phyloP scores from a whole-genome alignment of 1,140 invertebrate species.

The Paramacrobiotus metropolitanus region DNA sequence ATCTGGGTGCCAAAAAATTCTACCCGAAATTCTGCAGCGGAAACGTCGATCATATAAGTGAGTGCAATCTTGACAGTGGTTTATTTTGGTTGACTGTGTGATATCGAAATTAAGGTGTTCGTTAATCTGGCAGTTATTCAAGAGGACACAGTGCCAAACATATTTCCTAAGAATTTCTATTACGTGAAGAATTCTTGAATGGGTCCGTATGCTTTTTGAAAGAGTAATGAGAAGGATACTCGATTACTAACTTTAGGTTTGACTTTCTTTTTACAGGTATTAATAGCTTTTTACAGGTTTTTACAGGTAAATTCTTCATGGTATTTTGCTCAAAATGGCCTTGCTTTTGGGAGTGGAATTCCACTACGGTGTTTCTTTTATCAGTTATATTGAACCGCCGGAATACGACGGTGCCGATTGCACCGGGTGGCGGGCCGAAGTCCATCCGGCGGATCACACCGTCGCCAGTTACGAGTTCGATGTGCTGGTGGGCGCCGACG shows the following conservation, averaged over 20 bases:
- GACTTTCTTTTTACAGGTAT: conserved; percentile 12
- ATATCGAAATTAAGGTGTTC: too few species aligned
- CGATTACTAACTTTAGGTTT: too few species aligned
- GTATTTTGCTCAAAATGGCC: conserved; percentile 49
- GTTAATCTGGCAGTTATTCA: too few species aligned
- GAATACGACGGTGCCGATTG: conserved; percentile 37
- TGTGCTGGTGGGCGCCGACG: conserved; percentile 83
- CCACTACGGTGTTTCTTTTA: conserved; percentile 73
- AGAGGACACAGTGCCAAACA: too few species aligned
- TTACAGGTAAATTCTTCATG: conserved; percentile 16
- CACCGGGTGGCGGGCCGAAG: conserved; percentile 61
- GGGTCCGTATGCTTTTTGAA: too few species aligned
- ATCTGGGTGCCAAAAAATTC: conserved; percentile 90
- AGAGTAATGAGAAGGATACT: too few species aligned
- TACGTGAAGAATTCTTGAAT: too few species aligned
- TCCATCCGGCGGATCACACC: conserved; percentile 56
- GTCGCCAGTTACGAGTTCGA: conserved; percentile 87
- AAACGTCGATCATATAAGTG: conserved; percentile 87
- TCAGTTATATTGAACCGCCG: conserved; percentile 51
- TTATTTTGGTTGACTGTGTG: conserved; percentile 6
- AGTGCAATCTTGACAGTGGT: conserved; percentile 18
- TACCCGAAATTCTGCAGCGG: conserved; percentile 98
- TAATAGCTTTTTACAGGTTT: conserved; percentile 15
- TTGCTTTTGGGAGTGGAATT: conserved; percentile 86
- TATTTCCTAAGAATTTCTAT: too few species aligned